Evolutionary conservation across 2,888 invertebrate genomes (phyloP), one percentile per base, ranked within the genome.

Genomic region (Lasioglossum lativentre): DNA sequence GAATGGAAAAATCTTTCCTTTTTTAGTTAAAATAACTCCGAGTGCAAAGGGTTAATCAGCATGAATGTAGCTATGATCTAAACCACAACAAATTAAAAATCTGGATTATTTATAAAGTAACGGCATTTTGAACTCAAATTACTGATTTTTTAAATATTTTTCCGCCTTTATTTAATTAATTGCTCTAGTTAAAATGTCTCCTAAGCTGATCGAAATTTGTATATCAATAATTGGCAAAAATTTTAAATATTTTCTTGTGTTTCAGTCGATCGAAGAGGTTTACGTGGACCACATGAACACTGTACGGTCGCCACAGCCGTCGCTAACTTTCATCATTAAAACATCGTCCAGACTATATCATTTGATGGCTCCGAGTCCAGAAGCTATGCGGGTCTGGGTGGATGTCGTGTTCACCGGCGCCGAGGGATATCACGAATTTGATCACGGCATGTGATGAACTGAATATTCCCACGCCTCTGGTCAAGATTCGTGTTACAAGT

Each of bases 361-460:
- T 95, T 96, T 99, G 66, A 98, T 99, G 97, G 99, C 99, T 14
- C 98, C 99, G 0, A 98, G 98, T 1, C 97, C 99, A 12, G 99
- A 99, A 94, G 98, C 99, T 0, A 99, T 99, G 96, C 96, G 99
- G 89, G 98, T 99, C 92, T 99, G 99, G 99, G 98, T 99, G 79
- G 99, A 99, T 95, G 98, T 98, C 12, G 97, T 98, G 76, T 98
- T 98, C 95, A 98, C 98, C 0, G 98, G 98, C 16, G 98, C 98
- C 2, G 98, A 98, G 94, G 98, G 98, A 0, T 98, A 98, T 94
- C 97, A 97, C 92, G 97, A 97, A 94, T 97, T 97, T 91, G 96
- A 96, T 91, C 95, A 94, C 77, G 93, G 93, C 34, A 90, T 93
- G 82, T 94, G 93, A 94, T 88, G 66, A 73, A 38, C 47, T 40